These are phyloP conservation scores for Steatornis caripensis DNA, from an alignment of 2,113 vertebrate genomes.

Conservation along the genomic window DNA sequence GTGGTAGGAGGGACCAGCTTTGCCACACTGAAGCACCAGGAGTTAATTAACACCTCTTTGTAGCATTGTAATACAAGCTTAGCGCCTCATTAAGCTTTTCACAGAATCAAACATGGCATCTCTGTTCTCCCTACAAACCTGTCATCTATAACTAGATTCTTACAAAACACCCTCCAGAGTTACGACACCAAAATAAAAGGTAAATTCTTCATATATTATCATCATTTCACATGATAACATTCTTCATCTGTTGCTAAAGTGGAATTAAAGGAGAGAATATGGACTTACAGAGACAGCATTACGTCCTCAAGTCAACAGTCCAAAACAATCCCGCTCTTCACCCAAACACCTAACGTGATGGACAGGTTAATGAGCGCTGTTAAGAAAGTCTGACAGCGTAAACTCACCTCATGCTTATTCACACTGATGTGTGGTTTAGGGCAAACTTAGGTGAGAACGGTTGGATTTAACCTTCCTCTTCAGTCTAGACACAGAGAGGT, in stretches of 20 bases:
- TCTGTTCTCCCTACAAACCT: neutral
- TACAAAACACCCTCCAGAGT: neutral
- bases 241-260: neutral
- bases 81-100: neutral
- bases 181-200: neutral
- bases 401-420: neutral
- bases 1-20: neutral
- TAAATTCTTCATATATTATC: neutral
- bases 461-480: neutral
- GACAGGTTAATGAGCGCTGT: neutral
- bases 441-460: neutral
- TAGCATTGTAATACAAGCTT: neutral
- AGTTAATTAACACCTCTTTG: neutral
- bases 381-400: neutral
- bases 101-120: neutral
- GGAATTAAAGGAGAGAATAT: neutral
- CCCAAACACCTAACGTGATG: neutral
- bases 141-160: neutral
- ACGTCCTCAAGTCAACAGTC: neutral
- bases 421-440: neutral
- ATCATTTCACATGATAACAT: neutral
- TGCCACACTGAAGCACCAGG: neutral
- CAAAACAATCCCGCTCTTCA: neutral
- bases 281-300: neutral
- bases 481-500: neutral